Evolutionary conservation across 2,797 vertebrate species (phyloP), one percentile per base, ranked within the genome.

Genomic region (Eulemur albifrons): DNA sequence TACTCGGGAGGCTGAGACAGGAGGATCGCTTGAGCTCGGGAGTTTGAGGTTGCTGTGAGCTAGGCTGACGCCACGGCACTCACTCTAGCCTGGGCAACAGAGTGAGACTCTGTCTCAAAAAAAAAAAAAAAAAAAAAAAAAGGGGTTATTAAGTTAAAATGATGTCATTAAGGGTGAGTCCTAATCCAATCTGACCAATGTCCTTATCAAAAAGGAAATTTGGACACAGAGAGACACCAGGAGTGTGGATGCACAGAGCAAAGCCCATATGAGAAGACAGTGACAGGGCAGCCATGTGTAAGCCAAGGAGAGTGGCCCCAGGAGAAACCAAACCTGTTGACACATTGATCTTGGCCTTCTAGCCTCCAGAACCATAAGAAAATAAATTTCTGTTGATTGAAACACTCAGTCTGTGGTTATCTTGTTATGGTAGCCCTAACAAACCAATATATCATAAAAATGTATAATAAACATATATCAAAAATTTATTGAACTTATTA

Each of bases 61-160:
- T n/a, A n/a, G n/a, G n/a, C n/a, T n/a, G n/a, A n/a, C n/a, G n/a
- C n/a, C n/a, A n/a, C n/a, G n/a, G n/a, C n/a, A n/a, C n/a, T n/a
- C n/a, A n/a, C n/a, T n/a, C n/a, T n/a, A n/a, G n/a, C n/a, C n/a
- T n/a, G n/a, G n/a, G n/a, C n/a, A n/a, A n/a, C n/a, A n/a, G n/a
- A n/a, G n/a, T n/a, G n/a, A n/a, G n/a, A n/a, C n/a, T n/a, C n/a
- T n/a, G n/a, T n/a, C n/a, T n/a, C n/a, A n/a, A n/a, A n/a, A n/a
- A n/a, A n/a, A n/a, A n/a, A n/a, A n/a, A n/a, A n/a, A n/a, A n/a
- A n/a, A n/a, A n/a, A n/a, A n/a, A 57, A 23, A 57, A 63, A 63
- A 82, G n/a, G 72, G n/a, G 32, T 38, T 38, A 48, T 80, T 90
- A 90, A 80, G 38, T 73, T 88, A 76, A 96, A 84, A 59, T 65